These are phyloP conservation scores for Istiophorus platypterus DNA, from an alignment of 2,113 vertebrate genomes.

Conservation along the genomic window DNA sequence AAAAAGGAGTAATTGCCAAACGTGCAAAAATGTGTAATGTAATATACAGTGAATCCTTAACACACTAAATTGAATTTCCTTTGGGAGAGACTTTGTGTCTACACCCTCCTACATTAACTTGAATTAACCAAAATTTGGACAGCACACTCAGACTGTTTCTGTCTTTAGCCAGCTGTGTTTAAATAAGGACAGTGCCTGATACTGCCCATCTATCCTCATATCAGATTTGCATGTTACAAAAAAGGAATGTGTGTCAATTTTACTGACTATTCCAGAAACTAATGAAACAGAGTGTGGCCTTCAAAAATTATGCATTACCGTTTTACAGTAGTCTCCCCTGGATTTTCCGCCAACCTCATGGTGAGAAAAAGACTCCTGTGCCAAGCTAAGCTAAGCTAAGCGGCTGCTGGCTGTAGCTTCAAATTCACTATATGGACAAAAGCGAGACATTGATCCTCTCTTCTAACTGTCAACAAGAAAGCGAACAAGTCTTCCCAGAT, in stretches of 20 bases:
- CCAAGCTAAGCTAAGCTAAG: neutral
- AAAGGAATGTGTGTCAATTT: constrained; percentile 4
- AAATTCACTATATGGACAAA: neutral
- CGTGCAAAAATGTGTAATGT: constrained; percentile 33
- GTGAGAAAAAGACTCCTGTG: neutral
- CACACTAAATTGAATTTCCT: constrained; percentile 31
- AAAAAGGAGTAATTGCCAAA: constrained; percentile 33
- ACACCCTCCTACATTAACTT: constrained; percentile 15
- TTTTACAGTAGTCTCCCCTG: neutral
- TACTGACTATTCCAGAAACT: constrained; percentile 7
- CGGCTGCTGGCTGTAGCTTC: neutral
- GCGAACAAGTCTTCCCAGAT: neutral
- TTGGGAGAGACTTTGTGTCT: constrained; percentile 15
- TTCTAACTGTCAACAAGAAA: neutral
- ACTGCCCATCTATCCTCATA: constrained; percentile 38
- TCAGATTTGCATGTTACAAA: constrained; percentile 29
- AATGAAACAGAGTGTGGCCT: constrained; percentile 22
- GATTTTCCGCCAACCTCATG: neutral
- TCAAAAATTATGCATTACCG: neutral
- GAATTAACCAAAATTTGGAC: constrained; percentile 35
- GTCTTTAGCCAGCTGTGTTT: constrained; percentile 48
- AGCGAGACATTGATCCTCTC: neutral
- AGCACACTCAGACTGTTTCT: constrained; percentile 12
- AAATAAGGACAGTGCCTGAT: constrained; percentile 22
- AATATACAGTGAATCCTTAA: constrained; percentile 28